These are phyloP conservation scores for Apostichopus japonicus DNA, from an alignment of 35 echinoderm and acorn worm genomes.

Conservation along the genomic window DNA sequence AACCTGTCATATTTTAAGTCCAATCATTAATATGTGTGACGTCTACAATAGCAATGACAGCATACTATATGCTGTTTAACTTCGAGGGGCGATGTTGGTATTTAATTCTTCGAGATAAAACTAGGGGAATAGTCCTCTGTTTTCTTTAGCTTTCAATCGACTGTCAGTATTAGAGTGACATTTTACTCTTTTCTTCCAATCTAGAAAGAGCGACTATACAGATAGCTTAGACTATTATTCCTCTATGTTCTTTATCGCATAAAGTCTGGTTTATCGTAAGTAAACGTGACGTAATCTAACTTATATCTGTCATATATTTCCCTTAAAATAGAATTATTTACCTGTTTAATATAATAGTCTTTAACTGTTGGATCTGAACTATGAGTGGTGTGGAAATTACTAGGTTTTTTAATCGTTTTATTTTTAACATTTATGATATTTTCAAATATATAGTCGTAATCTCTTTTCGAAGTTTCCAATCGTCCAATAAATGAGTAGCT, in stretches of 20 bases:
- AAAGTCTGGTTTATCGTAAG: constrained; percentile 7
- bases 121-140: too few relatives aligned
- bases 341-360: constrained; percentile 14
- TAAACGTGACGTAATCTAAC: constrained; percentile 10
- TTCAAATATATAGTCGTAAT: constrained; percentile 14
- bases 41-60: too few relatives aligned
- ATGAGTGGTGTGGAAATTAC: background rate
- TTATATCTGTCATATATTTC: background rate
- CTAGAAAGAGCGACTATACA: too few relatives aligned
- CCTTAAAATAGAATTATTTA: background rate
- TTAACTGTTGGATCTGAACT: constrained; percentile 21
- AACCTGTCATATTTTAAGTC: too few relatives aligned
- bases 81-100: too few relatives aligned
- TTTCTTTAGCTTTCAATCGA: too few relatives aligned
- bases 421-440: background rate
- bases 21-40: too few relatives aligned
- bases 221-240: background rate
- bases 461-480: constrained; percentile 33
- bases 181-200: too few relatives aligned
- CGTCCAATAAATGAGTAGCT: constrained; percentile 21
- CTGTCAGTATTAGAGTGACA: too few relatives aligned
- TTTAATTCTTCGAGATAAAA: too few relatives aligned
- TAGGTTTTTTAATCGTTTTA: background rate
- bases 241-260: background rate
- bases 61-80: too few relatives aligned